These are phyloP conservation scores for Axinella damicornis DNA, from an alignment of 37 sponge, comb jelly and placozoan species.

Conservation along the genomic window DNA sequence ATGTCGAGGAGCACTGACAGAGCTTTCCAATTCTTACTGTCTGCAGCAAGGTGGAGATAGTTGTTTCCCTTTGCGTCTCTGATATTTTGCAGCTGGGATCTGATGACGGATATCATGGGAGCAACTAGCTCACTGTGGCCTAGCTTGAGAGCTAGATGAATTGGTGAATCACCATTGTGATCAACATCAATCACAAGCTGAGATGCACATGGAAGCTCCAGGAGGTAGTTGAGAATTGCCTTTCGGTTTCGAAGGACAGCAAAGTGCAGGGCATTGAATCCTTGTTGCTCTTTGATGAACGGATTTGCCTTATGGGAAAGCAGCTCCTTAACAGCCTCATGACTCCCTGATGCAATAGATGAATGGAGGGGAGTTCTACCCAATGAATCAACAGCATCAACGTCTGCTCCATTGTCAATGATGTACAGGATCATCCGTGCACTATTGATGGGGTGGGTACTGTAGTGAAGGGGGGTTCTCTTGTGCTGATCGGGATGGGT, in stretches of 20 bases:
- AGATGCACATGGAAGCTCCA: conserved; percentile 31
- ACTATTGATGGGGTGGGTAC: conserved; percentile 42
- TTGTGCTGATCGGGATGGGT: conserved; percentile 16
- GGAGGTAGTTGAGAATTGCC: conserved; percentile 16
- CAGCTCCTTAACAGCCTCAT: conserved; percentile 35
- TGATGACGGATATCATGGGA: conserved; percentile 21
- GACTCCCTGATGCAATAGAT: conserved; percentile 52
- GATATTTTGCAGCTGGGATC: conserved; percentile 19
- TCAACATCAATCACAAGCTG: conserved; percentile 39
- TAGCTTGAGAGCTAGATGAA: conserved; percentile 48
- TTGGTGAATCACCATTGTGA: conserved; percentile 32
- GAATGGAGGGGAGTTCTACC: conserved; percentile 74
- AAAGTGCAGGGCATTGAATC: conserved; percentile 64
- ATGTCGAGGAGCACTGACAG: conserved; percentile 46
- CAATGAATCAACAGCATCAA: conserved; percentile 47
- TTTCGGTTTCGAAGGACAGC: conserved; percentile 46
- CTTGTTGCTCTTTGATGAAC: conserved; percentile 25
- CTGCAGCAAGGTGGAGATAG: conserved; percentile 74
- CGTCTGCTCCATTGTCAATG: conserved; percentile 40
- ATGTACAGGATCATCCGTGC: conserved; percentile 45
- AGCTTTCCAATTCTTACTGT: conserved; percentile 44
- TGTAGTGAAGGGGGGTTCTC: conserved; percentile 58
- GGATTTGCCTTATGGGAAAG: conserved; percentile 47
- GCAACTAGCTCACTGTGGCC: conserved; percentile 26
- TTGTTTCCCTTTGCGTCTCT: conserved; percentile 61